Evolutionary conservation across 2,797 vertebrate genomes (phyloP), one percentile per base, ranked within the genome.

Genomic region (Darevskia nairensis): DNA sequence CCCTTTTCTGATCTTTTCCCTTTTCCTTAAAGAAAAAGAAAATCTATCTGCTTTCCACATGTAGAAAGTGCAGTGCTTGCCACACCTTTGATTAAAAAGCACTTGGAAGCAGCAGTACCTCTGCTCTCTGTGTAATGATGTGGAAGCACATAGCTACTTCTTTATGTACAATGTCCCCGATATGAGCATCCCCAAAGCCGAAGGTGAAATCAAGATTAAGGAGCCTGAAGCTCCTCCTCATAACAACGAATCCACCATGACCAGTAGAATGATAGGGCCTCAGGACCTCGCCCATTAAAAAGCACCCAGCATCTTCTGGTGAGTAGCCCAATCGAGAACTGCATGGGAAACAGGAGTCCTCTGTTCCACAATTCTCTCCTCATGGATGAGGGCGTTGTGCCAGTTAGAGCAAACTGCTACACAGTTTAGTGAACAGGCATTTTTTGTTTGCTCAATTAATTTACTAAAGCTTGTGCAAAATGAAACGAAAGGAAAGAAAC

Each of bases 401-500:
- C 61, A 64, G 19, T 23, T 64, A 7, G 17, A 23, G 46, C 35
- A 7, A 35, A 74, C 21, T 32, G 3, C 50, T 71, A 19, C 86
- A 85, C 50, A n/a, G 89, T 87, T 86, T 86, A 84, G 92, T 84
- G 69, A 92, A 79, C 80, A 77, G 10, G 41, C 35, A 93, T 94
- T 93, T 89, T 94, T 92, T 69, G 80, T 11, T 82, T 59, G 13
- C 23, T 91, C 86, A 82, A 82, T 87, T 90, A 92, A 92, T 92
- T 94, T 69, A 81, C 86, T 82, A n/a, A 82, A 92, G 41, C 74
- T 89, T 90, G 8, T 92, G 90, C 87, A 55, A 0, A 32, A 55
- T 88, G 59, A 23, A 23, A 23, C 92, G 92, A 69, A 92, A 95
- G 92, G 90, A 92, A 95, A 93, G 90, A 84, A 77, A 89, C 64